phyloP scores from a whole-genome alignment of 2,888 invertebrate species.

The Nebria salina region DNA sequence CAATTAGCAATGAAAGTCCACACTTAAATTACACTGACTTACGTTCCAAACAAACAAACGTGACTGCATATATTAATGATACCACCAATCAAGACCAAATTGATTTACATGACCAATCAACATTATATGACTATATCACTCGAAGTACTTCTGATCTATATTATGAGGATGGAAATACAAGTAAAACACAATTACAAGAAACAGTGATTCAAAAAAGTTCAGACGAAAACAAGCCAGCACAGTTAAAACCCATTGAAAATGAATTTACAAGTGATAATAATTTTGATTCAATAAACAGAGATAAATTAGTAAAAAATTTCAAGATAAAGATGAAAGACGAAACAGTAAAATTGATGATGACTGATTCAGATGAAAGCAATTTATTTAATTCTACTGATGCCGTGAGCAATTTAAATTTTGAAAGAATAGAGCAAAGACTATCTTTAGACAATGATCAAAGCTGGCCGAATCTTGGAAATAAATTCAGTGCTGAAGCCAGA shows the following conservation, averaged over 20 bases:
- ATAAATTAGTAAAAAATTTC: no score
- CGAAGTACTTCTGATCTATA: neutral
- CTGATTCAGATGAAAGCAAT: conserved; percentile 35
- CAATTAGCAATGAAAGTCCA: conserved; percentile 20
- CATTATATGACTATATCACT: neutral
- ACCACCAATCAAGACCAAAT: conserved; percentile 26
- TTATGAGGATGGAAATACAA: neutral
- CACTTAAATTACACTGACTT: conserved; percentile 10
- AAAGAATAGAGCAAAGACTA: conserved; percentile 30
- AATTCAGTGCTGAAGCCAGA: conserved; percentile 52
- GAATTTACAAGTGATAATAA: no score
- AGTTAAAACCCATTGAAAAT: no score
- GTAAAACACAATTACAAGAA: neutral
- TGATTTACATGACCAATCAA: neutral
- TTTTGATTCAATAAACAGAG: no score
- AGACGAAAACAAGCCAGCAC: no score
- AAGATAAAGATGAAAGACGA: neutral
- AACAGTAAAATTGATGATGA: neutral
- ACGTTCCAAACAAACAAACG: conserved; percentile 10
- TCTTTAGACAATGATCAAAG: conserved; percentile 16
- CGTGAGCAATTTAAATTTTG: neutral
- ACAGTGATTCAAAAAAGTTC: no score
- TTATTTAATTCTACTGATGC: neutral
- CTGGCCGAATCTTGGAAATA: conserved; percentile 24
- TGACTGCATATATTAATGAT: conserved; percentile 24